Percentiles rank a stretch among this genome's conserved stretches.
Conservation (phyloP, 2,888 invertebrate genomes). For the Trilocha varians region DNA sequence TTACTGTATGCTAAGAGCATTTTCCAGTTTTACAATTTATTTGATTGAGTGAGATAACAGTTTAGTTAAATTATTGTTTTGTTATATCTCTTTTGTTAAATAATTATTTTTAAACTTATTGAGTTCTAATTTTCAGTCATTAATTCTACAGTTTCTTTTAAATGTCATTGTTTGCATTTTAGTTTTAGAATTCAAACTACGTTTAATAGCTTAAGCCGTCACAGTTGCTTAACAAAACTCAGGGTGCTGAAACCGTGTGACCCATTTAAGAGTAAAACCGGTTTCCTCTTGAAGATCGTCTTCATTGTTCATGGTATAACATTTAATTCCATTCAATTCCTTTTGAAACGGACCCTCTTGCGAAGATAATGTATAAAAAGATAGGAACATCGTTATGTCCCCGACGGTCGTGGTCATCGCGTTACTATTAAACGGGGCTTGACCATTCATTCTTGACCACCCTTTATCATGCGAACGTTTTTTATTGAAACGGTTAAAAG, state of each 20-base stretch:
- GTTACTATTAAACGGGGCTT: constrained; percentile 52
- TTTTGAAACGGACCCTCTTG: constrained; percentile 61
- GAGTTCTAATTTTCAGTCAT: too few species aligned
- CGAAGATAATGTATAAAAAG: constrained; percentile 64
- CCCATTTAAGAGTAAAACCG: constrained; percentile 69
- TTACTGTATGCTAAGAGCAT: too few species aligned
- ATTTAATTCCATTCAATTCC: constrained; percentile 65
- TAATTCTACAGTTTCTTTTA: too few species aligned
- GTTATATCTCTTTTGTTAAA: too few species aligned
- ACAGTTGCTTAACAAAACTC: constrained; percentile 47
- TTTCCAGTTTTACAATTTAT: too few species aligned
- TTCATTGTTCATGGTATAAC: constrained; percentile 62
- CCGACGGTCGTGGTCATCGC: constrained; percentile 46
- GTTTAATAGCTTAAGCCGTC: constrained; percentile 16
- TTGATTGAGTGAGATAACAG: too few species aligned
- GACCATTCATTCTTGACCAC: constrained; percentile 60
- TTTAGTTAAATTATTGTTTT: too few species aligned
- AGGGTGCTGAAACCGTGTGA: constrained; percentile 68
- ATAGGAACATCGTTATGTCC: constrained; percentile 56
- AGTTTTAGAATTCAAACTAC: background rate
- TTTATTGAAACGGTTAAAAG: constrained; percentile 37
- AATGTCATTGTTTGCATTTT: background rate
- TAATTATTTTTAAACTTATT: too few species aligned
- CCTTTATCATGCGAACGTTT: constrained; percentile 47
- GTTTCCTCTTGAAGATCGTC: constrained; percentile 65